These are phyloP conservation scores for Diaperis boleti DNA, from an alignment of 2,888 invertebrate genomes.

Conservation along the genomic window DNA sequence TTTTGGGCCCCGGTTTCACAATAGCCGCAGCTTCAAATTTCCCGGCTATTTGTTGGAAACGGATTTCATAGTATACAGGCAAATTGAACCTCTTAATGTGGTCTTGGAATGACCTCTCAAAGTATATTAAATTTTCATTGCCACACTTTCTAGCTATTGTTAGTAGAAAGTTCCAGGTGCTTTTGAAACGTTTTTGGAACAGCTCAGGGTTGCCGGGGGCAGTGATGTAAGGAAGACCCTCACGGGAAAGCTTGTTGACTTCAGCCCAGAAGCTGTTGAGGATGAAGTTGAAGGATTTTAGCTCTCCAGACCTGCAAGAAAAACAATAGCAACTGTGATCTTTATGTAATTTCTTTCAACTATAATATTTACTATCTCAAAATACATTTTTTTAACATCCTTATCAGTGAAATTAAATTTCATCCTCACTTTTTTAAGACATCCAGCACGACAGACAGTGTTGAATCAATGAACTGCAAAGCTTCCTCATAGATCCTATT, in stretches of 20 bases:
- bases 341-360: too few relatives aligned
- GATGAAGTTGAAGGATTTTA: slow-evolving; percentile 80
- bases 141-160: slow-evolving; percentile 78
- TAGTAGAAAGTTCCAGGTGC: slow-evolving; percentile 81
- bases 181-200: slow-evolving; percentile 85
- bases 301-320: slow-evolving; percentile 56
- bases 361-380: too few relatives aligned
- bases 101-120: slow-evolving; percentile 80
- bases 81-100: slow-evolving; percentile 88
- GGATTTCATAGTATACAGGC: slow-evolving; percentile 96
- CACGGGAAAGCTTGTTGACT: slow-evolving; percentile 83
- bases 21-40: slow-evolving; percentile 69
- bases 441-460: slow-evolving; percentile 71
- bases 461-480: slow-evolving; percentile 77
- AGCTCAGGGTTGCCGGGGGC: slow-evolving; percentile 92
- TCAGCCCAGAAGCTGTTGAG: slow-evolving; percentile 91
- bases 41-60: slow-evolving; percentile 94
- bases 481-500: slow-evolving; percentile 80
- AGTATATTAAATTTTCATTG: slow-evolving; percentile 72
- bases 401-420: too few relatives aligned
- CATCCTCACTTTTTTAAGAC: slow-evolving; percentile 47
- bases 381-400: too few relatives aligned
- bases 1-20: slow-evolving; percentile 46
- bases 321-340: too few relatives aligned
- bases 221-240: slow-evolving; percentile 86